These are phyloP conservation scores for Brachionus koreanus DNA, from an alignment of 1,140 invertebrate genomes.

Conservation along the genomic window DNA sequence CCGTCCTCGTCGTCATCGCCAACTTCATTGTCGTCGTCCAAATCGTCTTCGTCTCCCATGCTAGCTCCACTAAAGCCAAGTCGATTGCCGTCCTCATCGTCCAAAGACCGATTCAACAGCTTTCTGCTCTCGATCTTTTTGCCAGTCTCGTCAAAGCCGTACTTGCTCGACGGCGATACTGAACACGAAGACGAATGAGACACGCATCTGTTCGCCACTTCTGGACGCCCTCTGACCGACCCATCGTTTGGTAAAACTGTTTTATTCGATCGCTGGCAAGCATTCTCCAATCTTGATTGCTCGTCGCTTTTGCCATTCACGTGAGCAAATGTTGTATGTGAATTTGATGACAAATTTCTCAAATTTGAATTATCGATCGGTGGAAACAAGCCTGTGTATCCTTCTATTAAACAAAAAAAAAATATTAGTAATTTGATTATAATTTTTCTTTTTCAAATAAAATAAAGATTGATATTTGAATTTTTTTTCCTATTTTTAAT, in stretches of 20 bases:
- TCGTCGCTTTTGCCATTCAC: not conserved
- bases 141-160: too few species aligned
- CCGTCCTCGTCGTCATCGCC: not conserved
- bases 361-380: not conserved
- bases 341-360: not conserved
- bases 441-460: not conserved
- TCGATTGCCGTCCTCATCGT: not conserved
- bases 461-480: not conserved
- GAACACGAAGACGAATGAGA: not conserved
- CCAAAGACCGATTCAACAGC: not conserved
- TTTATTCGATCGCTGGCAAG: not conserved
- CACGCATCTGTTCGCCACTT: not conserved
- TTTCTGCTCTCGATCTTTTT: not conserved
- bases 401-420: slow-evolving; percentile 6
- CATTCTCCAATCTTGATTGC: not conserved
- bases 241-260: not conserved
- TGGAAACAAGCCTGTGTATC: not conserved
- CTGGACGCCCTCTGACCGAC: too few species aligned
- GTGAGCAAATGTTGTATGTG: not conserved
- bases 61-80: not conserved
- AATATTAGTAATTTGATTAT: slow-evolving; percentile 11
- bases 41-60: slow-evolving; percentile 16
- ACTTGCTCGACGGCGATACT: not conserved
- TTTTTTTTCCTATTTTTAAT: not conserved
- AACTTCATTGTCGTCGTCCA: not conserved